These are phyloP conservation scores for Phthorimaea operculella DNA, from an alignment of 1,140 invertebrate genomes.

Conservation along the genomic window DNA sequence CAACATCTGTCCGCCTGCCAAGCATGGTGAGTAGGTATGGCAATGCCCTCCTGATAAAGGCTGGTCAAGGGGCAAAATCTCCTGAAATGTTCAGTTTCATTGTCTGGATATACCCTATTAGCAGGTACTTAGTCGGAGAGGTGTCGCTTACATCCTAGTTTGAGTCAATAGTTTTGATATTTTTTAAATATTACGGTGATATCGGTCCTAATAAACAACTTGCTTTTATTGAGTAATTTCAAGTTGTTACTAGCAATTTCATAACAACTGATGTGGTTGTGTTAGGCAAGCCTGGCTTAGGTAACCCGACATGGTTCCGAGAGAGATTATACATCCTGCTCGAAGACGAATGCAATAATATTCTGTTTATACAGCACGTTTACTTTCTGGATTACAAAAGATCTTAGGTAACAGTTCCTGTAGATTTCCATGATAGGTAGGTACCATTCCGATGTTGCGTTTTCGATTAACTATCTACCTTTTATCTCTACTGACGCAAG, in stretches of 20 bases:
- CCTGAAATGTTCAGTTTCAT: too few species aligned
- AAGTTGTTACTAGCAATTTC: slow-evolving; percentile 30
- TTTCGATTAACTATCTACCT: too few species aligned
- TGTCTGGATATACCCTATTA: too few species aligned
- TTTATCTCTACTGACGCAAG: too few species aligned
- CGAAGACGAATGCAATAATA: slow-evolving; percentile 20
- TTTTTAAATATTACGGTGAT: background rate
- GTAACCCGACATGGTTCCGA: slow-evolving; percentile 42
- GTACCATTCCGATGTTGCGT: background rate
- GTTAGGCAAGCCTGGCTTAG: slow-evolving; percentile 40
- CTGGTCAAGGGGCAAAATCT: too few species aligned
- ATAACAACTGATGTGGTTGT: slow-evolving; percentile 24
- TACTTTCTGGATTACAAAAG: slow-evolving; percentile 21
- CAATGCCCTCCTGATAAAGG: too few species aligned
- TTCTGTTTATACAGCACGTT: slow-evolving; percentile 23
- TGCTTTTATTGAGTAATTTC: slow-evolving; percentile 17
- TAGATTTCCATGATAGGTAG: background rate
- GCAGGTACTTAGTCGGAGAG: too few species aligned
- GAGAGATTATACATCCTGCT: slow-evolving; percentile 38
- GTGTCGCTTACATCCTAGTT: too few species aligned
- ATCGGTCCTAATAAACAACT: background rate
- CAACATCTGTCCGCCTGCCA: too few species aligned
- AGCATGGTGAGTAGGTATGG: too few species aligned
- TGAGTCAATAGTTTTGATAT: too few species aligned
- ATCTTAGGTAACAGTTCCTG: slow-evolving; percentile 8